These are phyloP conservation scores for Sisyra terminalis DNA, from an alignment of 2,888 invertebrate species.

Conservation along the genomic window DNA sequence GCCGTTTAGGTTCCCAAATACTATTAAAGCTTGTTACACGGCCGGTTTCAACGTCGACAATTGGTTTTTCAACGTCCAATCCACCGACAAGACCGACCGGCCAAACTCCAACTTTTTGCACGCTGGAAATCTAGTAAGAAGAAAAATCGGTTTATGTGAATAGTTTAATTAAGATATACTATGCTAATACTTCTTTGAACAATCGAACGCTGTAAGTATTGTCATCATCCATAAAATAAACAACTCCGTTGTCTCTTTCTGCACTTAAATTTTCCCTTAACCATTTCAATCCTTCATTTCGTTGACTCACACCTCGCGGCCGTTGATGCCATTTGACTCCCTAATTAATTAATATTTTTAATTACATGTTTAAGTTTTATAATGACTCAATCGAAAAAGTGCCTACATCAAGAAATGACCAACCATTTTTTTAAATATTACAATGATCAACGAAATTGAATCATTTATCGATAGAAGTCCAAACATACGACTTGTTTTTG, in stretches of 20 bases:
- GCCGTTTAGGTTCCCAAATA: constrained; percentile 78
- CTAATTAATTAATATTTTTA: not conserved
- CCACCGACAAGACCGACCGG: constrained; percentile 95
- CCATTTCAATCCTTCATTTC: constrained; percentile 77
- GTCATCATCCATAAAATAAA: constrained; percentile 96
- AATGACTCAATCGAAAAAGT: no score
- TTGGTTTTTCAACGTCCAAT: constrained; percentile 78
- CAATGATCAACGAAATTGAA: no score
- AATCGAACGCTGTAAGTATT: constrained; percentile 82
- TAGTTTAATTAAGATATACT: not conserved
- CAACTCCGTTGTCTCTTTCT: constrained; percentile 47
- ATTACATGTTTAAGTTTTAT: no score
- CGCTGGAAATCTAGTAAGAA: constrained; percentile 55
- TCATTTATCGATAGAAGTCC: no score
- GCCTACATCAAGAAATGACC: no score
- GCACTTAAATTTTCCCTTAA: constrained; percentile 41
- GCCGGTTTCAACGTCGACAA: constrained; percentile 44
- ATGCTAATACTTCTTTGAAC: constrained; percentile 60
- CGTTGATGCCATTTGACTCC: constrained; percentile 17
- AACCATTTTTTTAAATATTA: no score
- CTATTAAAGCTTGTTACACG: constrained; percentile 48
- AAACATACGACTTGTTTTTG: no score
- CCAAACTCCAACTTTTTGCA: constrained; percentile 79
- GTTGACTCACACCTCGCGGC: constrained; percentile 80
- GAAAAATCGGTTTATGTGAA: no score